Base-by-base conservation (phyloP, 35 echinoderm and acorn worm genomes). In the Heliocidaris erythrogramma region DNA sequence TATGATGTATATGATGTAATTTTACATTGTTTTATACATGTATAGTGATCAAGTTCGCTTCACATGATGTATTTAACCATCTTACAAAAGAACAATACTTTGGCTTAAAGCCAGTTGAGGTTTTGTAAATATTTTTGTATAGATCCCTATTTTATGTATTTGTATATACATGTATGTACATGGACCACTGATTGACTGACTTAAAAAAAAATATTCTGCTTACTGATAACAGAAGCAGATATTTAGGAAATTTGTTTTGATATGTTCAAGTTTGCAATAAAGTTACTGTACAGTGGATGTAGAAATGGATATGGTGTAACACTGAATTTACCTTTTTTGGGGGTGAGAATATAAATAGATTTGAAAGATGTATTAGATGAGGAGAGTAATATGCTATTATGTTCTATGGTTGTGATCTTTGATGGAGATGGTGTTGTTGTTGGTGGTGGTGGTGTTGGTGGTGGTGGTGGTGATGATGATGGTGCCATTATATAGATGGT, bases 181-280 rank as follows among this genome's bases (percentile, higher is more conserved):
- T 78, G 27, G 65, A 78, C 65, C 17, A 78, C 17, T 78, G 65
- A n/a, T 12, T 13, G 14, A 56, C 14, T 56, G 52, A 56, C 52
- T 56, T 56, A 14, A 13, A 78, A 27, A n/a, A n/a, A 78, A 78
- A 5, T 78, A n/a, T n/a, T 7, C 65, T 78, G 65, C 65, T 78
- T n/a, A 78, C 27, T 27, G 17, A 27, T 21, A 56, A 10, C 2
- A 10, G 14, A 56, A 56, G 52, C 52, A 56, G 52, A 56, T 56
- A 56, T 12, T 1, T 0, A 56, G 65, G 27, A 78, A 24, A n/a
- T 78, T 5, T 78, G 27, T 78, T 78, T 27, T 27, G 18, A 78
- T n/a, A 78, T 78, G 65, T 78, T 78, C 18, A 78, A 78, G 65
- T 27, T 78, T 78, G 65, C 65, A 78, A 78, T 78, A 78, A 78